Conservation (phyloP, 2,113 vertebrate species). For the Ceuthmochares aereus region DNA sequence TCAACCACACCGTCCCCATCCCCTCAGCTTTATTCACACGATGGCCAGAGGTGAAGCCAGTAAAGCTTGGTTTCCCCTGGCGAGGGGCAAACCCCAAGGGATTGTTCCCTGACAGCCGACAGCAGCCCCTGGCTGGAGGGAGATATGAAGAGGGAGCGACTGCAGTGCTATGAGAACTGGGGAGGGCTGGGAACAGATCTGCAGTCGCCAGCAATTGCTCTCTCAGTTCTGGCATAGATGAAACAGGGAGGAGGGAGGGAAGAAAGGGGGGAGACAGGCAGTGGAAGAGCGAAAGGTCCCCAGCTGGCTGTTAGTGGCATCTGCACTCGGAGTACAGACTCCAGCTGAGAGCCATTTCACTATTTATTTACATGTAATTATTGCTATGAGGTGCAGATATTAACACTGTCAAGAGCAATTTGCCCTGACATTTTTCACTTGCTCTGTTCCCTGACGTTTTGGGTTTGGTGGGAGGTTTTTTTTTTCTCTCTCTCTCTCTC, state of each 20-base stretch:
- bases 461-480: constrained; percentile 64
- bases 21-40: neutral
- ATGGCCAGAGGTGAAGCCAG: rapidly evolving
- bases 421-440: constrained; percentile 99
- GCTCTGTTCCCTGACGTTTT: constrained; percentile 85
- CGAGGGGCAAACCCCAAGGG: neutral
- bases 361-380: constrained; percentile 99
- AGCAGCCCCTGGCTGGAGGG: neutral
- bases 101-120: neutral
- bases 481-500: neutral
- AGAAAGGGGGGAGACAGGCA: neutral
- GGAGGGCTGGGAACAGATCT: neutral
- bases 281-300: constrained; percentile 74
- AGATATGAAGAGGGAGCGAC: neutral
- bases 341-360: constrained; percentile 99
- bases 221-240: neutral
- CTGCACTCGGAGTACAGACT: constrained; percentile 82
- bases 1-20: neutral
- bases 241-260: neutral
- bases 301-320: constrained; percentile 87
- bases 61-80: neutral
- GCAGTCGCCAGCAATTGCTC: neutral
- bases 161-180: neutral
- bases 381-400: constrained; percentile 99
- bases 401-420: constrained; percentile 99